Percentiles rank a stretch among this genome's conserved stretches.
Conservation (phyloP, 2,113 vertebrate species). For the Octodon degus region DNA sequence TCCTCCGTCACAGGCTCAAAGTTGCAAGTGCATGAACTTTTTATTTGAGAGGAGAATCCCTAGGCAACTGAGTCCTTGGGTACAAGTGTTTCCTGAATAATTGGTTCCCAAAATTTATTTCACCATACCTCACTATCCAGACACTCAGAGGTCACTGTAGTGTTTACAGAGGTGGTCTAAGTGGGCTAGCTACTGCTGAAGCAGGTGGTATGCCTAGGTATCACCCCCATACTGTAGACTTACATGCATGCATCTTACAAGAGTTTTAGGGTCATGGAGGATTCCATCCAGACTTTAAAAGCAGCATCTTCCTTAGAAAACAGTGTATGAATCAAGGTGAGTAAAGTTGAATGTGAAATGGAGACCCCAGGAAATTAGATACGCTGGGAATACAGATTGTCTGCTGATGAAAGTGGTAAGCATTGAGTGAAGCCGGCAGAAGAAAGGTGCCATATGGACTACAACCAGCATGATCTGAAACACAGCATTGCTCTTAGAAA, state of each 20-base stretch:
- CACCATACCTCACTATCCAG: not conserved
- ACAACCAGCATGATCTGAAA: not conserved
- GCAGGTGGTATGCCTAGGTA: too few species aligned
- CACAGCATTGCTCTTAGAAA: not conserved
- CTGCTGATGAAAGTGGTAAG: not conserved
- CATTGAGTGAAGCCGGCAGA: not conserved
- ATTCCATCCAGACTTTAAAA: not conserved
- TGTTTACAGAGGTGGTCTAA: not conserved
- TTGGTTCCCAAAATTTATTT: not conserved
- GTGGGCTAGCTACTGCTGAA: not conserved
- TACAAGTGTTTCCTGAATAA: not conserved
- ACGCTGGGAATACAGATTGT: not conserved
- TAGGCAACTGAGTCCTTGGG: too few species aligned
- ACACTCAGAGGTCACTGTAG: not conserved
- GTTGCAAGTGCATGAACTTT: not conserved
- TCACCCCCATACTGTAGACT: not conserved
- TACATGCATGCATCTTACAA: not conserved
- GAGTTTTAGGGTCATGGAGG: not conserved
- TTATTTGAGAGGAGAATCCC: not conserved
- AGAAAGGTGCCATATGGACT: not conserved
- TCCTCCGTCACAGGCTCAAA: not conserved
- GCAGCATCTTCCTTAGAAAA: not conserved
- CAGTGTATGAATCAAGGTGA: not conserved
- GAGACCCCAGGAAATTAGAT: not conserved
- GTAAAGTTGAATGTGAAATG: not conserved